Base-by-base conservation (phyloP, 2,113 vertebrate genomes). In the Pardalotus punctatus region DNA sequence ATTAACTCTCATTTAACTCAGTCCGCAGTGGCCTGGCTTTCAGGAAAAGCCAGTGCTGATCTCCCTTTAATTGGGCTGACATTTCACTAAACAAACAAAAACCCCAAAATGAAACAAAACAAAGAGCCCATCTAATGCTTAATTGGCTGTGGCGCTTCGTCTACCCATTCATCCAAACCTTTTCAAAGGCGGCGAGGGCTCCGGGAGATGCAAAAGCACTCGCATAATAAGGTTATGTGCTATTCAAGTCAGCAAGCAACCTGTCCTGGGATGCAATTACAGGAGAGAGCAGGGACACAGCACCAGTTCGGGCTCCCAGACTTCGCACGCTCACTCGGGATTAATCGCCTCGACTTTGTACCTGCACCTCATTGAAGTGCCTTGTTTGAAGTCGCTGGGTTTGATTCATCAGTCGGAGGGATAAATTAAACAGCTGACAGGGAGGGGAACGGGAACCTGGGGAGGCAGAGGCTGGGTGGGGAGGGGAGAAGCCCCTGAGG, bases 61-160 rank as follows among this genome's bases (percentile, higher is more conserved):
- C 81, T 96, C 57, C 2, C 95, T 97, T 96, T 98, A 98, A 98
- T 97, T 97, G 96, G 95, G 79, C 95, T 98, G 97, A 97, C 97
- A 98, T 98, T 98, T 97, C 91, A 43, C 94, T 96, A 97, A 97
- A 97, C 96, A 98, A 98, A 97, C 97, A 98, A 95, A 87, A 97
- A 62, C 42, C 96, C 97, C 79, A 92, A 94, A 80, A 65, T 47
- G 93, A 95, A 93, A 74, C 84, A 93, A 97, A 98, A 97, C 96
- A 97, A 96, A 97, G 96, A 95, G 86, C 93, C 84, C 95, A 45
- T 81, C 62, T 81, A 71, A 80, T 9, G 90, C 95, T 92, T 97
- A 97, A 98, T 87, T 96, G 96, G 96, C 97, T 38, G 8, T 35
- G 88, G 86, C 69, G 74, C 92, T 91, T 88, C 16, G 47, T 90